Conservation (phyloP, 2,113 vertebrate genomes). For the Suncus etruscus region DNA sequence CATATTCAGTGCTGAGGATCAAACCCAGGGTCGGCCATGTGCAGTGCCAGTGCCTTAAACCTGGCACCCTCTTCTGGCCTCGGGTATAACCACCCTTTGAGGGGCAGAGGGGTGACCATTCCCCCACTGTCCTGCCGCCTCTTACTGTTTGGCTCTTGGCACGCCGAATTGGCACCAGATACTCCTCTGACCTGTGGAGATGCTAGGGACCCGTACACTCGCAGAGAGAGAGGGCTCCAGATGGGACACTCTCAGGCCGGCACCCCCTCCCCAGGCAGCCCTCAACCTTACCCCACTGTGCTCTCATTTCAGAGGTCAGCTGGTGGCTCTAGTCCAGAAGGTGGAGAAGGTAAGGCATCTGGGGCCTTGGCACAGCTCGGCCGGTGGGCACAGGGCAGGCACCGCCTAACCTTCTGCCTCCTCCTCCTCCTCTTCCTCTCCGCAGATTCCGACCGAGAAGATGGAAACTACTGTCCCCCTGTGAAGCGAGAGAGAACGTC, state of each 20-base stretch:
- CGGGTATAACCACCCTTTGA: no score
- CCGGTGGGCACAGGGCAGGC: no score
- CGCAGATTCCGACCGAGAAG: constrained; percentile 96
- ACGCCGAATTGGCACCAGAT: no score
- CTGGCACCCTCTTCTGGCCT: no score
- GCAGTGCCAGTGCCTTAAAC: no score
- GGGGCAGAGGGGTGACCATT: no score
- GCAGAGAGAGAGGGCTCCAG: neutral
- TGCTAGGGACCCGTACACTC: no score
- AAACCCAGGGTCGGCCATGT: no score
- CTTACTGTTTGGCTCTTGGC: no score
- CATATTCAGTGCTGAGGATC: no score
- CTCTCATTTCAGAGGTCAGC: constrained; percentile 93
- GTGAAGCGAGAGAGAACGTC: constrained; percentile 97
- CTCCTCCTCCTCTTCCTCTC: neutral
- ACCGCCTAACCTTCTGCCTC: neutral
- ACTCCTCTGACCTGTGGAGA: no score
- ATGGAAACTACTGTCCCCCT: constrained; percentile 95
- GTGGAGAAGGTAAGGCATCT: constrained; percentile 93
- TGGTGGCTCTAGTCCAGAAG: constrained; percentile 96
- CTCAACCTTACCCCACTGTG: neutral
- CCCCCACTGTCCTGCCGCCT: no score
- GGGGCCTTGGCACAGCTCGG: neutral
- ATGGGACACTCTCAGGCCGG: neutral
- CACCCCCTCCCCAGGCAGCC: neutral